Evolutionary conservation across 1,140 invertebrate genomes (phyloP), one percentile per base, ranked within the genome.

Genomic region (Anoplolepis gracilipes): DNA sequence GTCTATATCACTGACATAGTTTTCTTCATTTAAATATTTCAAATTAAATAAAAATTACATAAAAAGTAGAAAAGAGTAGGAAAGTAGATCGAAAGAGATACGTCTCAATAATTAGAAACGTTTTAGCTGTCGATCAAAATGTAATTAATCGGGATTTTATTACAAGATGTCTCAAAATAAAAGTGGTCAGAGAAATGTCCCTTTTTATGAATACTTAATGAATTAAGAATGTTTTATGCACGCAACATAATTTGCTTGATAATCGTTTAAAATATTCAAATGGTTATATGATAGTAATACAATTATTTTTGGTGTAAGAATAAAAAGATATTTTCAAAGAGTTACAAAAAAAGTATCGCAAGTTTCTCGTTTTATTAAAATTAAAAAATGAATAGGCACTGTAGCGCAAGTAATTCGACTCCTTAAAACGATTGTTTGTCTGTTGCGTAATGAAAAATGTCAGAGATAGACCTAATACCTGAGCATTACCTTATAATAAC

Each of bases 321-420:
- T 22, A 36, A 70, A 42, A 39, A 16, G 30, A 30, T 57, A 30
- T 25, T 67, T 59, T 70, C n/a, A 25, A 28, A 53, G 13, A 64
- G 22, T 22, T 22, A 55, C 22, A 22, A 30, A 42, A 72, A 42
- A 57, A 19, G 22, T 22, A 10, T 22, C n/a, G 19, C 28, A 25
- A 16, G 13, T 13, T 39, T n/a, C 25, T 46, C 33, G 65, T 46
- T 42, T 81, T 81, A 53, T 81, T n/a, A n/a, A n/a, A n/a, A n/a
- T 25, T 57, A n/a, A 53, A 59, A 81, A 81, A 81, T 81, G 59
- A 49, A 81, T 75, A 64, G 70, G 57, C 64, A 84, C 85, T 88
- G 86, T 75, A 19, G 78, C 84, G n/a, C n/a, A n/a, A n/a, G n/a
- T n/a, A n/a, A n/a, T n/a, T 85, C 70, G 86, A 81, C 84, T 88